phyloP scores from a whole-genome alignment of 2,888 invertebrate species.

The Spilosoma lubricipeda region DNA sequence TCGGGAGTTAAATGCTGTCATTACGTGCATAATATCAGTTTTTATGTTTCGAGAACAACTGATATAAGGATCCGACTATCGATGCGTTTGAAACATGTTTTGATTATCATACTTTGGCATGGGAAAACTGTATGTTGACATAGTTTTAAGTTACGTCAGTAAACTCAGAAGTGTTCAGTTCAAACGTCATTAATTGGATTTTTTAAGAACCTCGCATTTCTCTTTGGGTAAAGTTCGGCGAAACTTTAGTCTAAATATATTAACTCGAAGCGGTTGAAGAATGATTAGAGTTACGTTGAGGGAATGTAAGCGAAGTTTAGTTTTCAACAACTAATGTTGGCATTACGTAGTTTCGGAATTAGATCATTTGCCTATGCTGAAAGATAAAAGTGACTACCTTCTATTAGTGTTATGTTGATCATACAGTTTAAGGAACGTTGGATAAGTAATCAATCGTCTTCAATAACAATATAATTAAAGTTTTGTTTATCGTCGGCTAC shows the following conservation, averaged over 20 bases:
- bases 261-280: conserved; percentile 26
- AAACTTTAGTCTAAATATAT: conserved; percentile 38
- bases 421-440: not conserved
- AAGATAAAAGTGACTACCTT: conserved; percentile 21
- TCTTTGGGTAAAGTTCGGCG: conserved; percentile 27
- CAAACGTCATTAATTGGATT: not conserved
- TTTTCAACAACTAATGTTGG: conserved; percentile 23
- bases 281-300: conserved; percentile 21
- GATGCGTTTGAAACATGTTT: conserved; percentile 26
- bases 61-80: conserved; percentile 46
- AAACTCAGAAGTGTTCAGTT: not conserved
- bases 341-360: conserved; percentile 11
- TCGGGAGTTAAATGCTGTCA: conserved; percentile 55
- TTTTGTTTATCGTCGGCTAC: too few relatives aligned
- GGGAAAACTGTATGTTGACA: not conserved
- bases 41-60: conserved; percentile 62
- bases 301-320: conserved; percentile 22
- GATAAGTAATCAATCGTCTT: not conserved
- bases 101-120: not conserved
- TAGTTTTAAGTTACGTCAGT: not conserved
- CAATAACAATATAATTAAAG: not conserved
- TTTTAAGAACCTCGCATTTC: not conserved
- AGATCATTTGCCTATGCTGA: not conserved
- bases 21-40: conserved; percentile 51
- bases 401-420: conserved; percentile 8